Percentiles rank a stretch among this genome's conserved stretches.
These are phyloP conservation scores for Drosophila cardini DNA, from an alignment of 1,140 invertebrate species.

Conservation along the genomic window DNA sequence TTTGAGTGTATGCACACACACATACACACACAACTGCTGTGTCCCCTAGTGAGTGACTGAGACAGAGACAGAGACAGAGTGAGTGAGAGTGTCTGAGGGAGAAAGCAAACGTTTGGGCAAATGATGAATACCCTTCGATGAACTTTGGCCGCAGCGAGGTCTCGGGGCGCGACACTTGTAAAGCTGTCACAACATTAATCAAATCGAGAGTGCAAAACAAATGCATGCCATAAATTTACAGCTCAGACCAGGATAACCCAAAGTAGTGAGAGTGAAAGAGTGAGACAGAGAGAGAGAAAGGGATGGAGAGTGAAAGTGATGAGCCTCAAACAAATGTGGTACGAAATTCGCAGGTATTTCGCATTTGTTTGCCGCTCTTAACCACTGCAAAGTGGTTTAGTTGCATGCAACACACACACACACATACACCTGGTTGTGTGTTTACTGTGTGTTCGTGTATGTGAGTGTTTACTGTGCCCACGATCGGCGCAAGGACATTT, in stretches of 20 bases:
- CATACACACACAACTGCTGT: slow-evolving; percentile 34
- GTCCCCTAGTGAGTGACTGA: neutral
- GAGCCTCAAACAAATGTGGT: slow-evolving; percentile 21
- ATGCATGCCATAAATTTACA: slow-evolving; percentile 67
- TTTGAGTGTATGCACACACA: slow-evolving; percentile 21
- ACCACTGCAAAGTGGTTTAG: slow-evolving; percentile 12
- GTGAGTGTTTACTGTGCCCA: neutral
- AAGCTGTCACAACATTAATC: slow-evolving; percentile 71
- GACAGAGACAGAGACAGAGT: neutral
- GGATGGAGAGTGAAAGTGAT: neutral
- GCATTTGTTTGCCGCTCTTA: slow-evolving; percentile 8
- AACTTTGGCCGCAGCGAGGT: slow-evolving; percentile 46
- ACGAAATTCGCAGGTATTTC: slow-evolving; percentile 34
- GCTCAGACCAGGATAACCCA: slow-evolving; percentile 35
- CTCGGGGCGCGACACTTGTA: slow-evolving; percentile 64
- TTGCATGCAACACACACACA: slow-evolving; percentile 31
- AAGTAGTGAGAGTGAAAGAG: no score
- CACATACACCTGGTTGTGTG: neutral
- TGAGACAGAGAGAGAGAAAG: no score
- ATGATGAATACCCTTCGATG: slow-evolving; percentile 51
- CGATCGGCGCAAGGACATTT: slow-evolving; percentile 53
- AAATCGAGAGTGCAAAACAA: slow-evolving; percentile 65
- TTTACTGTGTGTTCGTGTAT: neutral
- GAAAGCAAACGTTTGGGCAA: slow-evolving; percentile 34
- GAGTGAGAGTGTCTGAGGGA: neutral